phyloP scores from a whole-genome alignment of 2,113 vertebrate genomes.

The Hyaena hyaena region DNA sequence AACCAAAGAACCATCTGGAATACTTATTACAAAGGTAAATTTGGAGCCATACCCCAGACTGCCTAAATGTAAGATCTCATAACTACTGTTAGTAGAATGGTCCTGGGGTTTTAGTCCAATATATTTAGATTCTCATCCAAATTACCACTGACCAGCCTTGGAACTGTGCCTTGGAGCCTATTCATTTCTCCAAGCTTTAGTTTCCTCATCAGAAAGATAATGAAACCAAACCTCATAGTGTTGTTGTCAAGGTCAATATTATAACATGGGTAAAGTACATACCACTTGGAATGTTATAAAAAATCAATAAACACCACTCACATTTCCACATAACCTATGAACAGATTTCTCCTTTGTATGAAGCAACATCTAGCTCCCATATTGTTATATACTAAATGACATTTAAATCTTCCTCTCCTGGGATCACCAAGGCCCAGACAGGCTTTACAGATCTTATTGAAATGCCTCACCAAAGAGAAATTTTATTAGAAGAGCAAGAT shows the following conservation, averaged over 20 bases:
- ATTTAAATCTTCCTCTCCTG: neutral
- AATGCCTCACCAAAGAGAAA: neutral
- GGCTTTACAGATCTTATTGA: neutral
- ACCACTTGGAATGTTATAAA: neutral
- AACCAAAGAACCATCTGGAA: neutral
- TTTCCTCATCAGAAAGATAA: neutral
- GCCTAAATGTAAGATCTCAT: neutral
- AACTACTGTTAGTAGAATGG: neutral
- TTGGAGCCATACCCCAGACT: neutral
- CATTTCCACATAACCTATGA: neutral
- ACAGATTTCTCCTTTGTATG: neutral
- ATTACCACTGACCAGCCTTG: neutral
- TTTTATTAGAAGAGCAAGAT: neutral
- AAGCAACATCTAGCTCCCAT: neutral
- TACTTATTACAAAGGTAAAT: neutral
- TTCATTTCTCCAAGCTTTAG: neutral
- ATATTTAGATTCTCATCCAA: neutral
- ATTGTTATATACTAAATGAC: neutral
- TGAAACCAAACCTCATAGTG: neutral
- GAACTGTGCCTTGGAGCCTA: neutral
- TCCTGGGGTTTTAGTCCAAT: neutral
- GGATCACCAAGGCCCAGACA: neutral
- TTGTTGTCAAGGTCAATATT: neutral
- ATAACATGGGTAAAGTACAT: neutral
- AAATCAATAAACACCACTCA: neutral